Base-by-base conservation (phyloP, 2,113 vertebrate species). In the Amphiprion ocellaris region DNA sequence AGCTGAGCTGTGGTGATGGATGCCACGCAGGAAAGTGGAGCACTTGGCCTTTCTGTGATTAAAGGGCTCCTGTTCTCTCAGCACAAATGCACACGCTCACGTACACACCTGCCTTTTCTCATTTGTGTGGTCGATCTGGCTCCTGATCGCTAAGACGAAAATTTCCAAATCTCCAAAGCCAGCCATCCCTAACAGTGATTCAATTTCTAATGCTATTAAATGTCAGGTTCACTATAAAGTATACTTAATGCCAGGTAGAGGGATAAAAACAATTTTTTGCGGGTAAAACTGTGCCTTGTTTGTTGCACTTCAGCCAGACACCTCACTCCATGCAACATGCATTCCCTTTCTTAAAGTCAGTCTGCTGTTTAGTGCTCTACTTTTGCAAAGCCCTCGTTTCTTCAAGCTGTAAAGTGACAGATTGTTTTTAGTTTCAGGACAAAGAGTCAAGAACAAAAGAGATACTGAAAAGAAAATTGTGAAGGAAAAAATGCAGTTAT, bases 11-110 rank as follows among this genome's bases (percentile, higher is more conserved):
- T 52, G 52, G 65, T 81, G 87, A 94, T 82, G 85, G 87, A 87
- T 83, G 85, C 71, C 70, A 55, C 23, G 73, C 83, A 65, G 74
- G 60, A 74, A 81, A 82, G 80, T 86, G 83, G 81, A 90, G 88
- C 84, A 77, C 75, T 88, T 72, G 54, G 80, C 84, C 81, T 85
- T 81, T 76, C 85, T 87, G 70, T 85, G 83, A 89, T 91, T 88
- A 85, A 91, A 88, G 78, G 74, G 46, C 83, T 85, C 68, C 76
- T 81, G 82, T 85, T 89, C 68, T 77, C 23, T 17, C 33, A 19
- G 39, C 52, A 77, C 50, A 47, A n/a, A 82, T 17, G 52, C 82
- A 52, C 58, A 63, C 41, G 26, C 63, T 33, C 59, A 61, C 41
- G 24, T 65, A 81, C 59, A 58, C 65, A 74, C 68, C 70, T 68